Evolutionary conservation across 2,888 invertebrate genomes (phyloP), one percentile per base, ranked within the genome.

Genomic region (Heliconius charithonia): DNA sequence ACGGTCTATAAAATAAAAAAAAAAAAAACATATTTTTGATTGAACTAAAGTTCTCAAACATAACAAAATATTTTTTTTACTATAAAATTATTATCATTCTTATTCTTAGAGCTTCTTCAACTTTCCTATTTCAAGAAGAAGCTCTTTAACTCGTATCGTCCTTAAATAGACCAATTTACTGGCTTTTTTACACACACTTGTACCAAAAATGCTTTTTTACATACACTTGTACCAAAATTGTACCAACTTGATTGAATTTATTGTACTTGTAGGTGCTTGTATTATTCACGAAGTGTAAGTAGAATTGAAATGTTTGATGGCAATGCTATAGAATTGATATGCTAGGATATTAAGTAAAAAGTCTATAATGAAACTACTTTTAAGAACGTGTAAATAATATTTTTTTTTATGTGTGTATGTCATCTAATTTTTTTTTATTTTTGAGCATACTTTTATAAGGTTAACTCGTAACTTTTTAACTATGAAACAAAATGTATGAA

Each of bases 161-260:
- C 85, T 81, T 79, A 81, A 78, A 82, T 78, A 85, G 85, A 85
- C 85, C 85, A 85, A 85, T 85, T 85, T 85, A 81, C 76, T 69
- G 65, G 73, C 70, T 78, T 87, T 85, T 81, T 81, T 76, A 76
- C 56, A 59, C n/a, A n/a, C 59, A 59, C 73, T 59, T 71, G 32
- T 80, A 73, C 66, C 45, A 65, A 77, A 67, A 83, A 79, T 77
- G 81, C 45, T 45, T 45, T 45, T 45, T 45, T 45, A 45, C 45
- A 45, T 45, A 45, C 45, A 56, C 67, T 56, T 74, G 29, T 79
- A 74, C 66, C 51, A 66, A 77, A 70, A 83, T 78, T 77, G 81
- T 80, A 83, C 81, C 81, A 80, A 81, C 37, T 22, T 76, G 62
- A 78, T 73, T 75, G 74, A 79, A 79, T 81, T 82, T 82, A 70